These are phyloP conservation scores for Aphaenogaster ashmeadi DNA, from an alignment of 1,140 invertebrate species.

Conservation along the genomic window DNA sequence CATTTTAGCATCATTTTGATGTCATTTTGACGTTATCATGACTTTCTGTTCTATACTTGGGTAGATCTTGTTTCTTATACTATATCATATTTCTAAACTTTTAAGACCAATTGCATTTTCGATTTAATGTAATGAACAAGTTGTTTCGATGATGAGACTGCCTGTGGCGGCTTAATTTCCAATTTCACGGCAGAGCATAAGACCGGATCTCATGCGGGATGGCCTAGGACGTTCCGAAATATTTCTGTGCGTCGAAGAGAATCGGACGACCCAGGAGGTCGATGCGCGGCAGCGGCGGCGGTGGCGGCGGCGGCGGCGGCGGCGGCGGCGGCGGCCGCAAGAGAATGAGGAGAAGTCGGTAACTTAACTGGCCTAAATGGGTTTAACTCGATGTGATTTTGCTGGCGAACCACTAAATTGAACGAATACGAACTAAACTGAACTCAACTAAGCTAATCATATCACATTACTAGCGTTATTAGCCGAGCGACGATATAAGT, in stretches of 20 bases:
- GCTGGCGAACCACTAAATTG: slow-evolving; percentile 86
- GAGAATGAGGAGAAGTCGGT: slow-evolving; percentile 80
- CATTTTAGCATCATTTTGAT: no score
- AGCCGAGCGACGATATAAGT: slow-evolving; percentile 87
- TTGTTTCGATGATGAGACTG: background rate
- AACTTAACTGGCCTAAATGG: slow-evolving; percentile 86
- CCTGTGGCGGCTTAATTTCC: slow-evolving; percentile 39
- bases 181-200: slow-evolving; percentile 16
- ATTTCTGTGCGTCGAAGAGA: slow-evolving; percentile 16
- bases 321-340: slow-evolving; percentile 66
- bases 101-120: slow-evolving; percentile 14
- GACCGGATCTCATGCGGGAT: slow-evolving; percentile 38
- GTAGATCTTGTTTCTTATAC: background rate
- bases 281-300: slow-evolving; percentile 43
- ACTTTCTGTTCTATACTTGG: no score
- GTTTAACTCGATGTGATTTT: slow-evolving; percentile 87
- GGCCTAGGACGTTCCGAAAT: slow-evolving; percentile 30
- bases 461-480: slow-evolving; percentile 87
- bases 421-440: slow-evolving; percentile 87
- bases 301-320: slow-evolving; percentile 41
- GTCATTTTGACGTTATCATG: no score
- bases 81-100: background rate
- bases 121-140: background rate
- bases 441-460: slow-evolving; percentile 88
- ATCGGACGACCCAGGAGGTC: slow-evolving; percentile 42